These are phyloP conservation scores for Micropoecilia bifurca DNA, from an alignment of 2,797 vertebrate genomes.

Conservation along the genomic window DNA sequence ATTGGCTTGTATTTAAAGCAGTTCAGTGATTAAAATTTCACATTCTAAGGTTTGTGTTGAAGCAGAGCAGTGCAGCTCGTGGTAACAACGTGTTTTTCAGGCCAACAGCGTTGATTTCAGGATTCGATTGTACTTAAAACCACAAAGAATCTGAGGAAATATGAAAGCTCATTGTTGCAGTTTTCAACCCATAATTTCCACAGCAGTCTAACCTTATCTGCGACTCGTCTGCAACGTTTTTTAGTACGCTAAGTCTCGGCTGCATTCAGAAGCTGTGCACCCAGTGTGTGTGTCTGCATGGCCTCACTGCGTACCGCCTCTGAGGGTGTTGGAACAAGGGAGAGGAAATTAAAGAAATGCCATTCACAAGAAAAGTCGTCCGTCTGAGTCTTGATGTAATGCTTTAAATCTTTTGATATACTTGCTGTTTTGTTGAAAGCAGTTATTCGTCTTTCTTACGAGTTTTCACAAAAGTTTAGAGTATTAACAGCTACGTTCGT, in stretches of 20 bases:
- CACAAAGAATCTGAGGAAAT: neutral
- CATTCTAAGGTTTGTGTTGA: neutral
- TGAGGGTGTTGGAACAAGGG: neutral
- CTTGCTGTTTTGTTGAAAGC: neutral
- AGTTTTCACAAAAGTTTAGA: neutral
- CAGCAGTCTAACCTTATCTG: neutral
- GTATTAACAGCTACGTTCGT: neutral
- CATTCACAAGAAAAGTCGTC: neutral
- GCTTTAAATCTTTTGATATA: neutral
- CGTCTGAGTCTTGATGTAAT: neutral
- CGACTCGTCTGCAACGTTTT: neutral
- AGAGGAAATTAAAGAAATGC: conserved; percentile 5
- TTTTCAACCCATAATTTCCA: neutral
- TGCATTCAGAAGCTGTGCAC: neutral
- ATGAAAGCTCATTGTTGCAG: neutral
- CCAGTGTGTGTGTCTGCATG: neutral
- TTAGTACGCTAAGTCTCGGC: neutral
- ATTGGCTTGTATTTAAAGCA: neutral
- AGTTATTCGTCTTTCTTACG: neutral
- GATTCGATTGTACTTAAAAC: neutral
- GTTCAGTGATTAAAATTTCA: neutral
- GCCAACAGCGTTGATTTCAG: neutral
- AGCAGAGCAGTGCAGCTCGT: neutral
- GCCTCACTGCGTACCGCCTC: neutral
- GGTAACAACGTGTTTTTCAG: neutral